phyloP scores from a whole-genome alignment of 1,140 invertebrate species.

The Apis dorsata region DNA sequence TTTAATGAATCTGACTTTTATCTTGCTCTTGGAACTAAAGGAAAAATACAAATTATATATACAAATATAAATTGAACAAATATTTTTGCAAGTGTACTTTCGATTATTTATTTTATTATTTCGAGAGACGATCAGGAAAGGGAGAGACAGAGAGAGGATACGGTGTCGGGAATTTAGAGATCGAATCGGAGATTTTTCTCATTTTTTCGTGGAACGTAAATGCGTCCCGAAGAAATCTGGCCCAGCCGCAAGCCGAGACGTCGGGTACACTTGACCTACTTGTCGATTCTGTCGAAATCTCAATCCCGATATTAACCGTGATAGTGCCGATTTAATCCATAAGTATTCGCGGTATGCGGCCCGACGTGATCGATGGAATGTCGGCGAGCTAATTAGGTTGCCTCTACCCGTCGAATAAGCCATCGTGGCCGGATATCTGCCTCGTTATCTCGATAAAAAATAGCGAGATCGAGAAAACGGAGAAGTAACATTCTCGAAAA shows the following conservation, averaged over 20 bases:
- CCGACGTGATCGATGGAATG: conserved; percentile 23
- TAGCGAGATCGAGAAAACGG: too few species aligned
- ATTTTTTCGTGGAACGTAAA: conserved; percentile 17
- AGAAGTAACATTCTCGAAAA: too few species aligned
- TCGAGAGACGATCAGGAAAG: background rate
- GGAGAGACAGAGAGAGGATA: too few species aligned
- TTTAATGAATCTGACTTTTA: too few species aligned
- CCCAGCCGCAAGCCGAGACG: background rate
- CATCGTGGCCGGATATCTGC: background rate
- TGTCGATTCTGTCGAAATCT: conserved; percentile 38
- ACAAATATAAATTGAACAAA: too few species aligned
- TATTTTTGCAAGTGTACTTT: too few species aligned
- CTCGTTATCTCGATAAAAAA: background rate
- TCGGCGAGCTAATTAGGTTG: conserved; percentile 24
- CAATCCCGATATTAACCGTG: conserved; percentile 47
- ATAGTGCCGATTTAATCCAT: conserved; percentile 33
- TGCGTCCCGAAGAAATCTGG: background rate
- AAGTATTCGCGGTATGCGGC: conserved; percentile 37
- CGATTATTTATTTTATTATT: too few species aligned
- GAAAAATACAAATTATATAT: too few species aligned
- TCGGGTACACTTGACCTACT: conserved; percentile 40
- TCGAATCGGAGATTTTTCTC: conserved; percentile 7
- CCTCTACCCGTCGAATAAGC: background rate
- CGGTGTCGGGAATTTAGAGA: too few species aligned
- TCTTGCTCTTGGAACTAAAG: too few species aligned